Evolutionary conservation across 2,888 invertebrate species (phyloP).

Genomic region (Andrena dorsata): DNA sequence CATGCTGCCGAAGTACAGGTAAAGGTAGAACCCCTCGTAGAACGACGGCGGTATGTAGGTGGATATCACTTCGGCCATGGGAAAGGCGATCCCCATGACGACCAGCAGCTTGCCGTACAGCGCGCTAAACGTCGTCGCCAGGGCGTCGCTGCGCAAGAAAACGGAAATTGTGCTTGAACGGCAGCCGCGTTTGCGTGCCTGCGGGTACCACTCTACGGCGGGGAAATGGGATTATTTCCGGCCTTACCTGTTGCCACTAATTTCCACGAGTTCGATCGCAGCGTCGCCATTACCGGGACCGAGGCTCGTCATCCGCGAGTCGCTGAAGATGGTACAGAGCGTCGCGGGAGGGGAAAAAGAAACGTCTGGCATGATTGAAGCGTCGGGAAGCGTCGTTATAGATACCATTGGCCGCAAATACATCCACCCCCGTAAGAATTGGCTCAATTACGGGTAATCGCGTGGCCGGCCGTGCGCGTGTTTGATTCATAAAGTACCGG

Average conservation of each 20-base stretch:
- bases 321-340: neutral
- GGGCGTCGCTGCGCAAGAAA: constrained; percentile 89
- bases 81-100: constrained; percentile 97
- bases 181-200: neutral
- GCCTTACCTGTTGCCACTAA: constrained; percentile 3
- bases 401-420: constrained; percentile 72
- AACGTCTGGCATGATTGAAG: constrained; percentile 30
- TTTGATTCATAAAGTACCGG: constrained; percentile 81
- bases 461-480: constrained; percentile 67
- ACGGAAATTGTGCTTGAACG: constrained; percentile 68
- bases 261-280: neutral
- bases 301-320: neutral
- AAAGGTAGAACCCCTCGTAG: constrained; percentile 96
- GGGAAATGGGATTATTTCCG: constrained; percentile 47
- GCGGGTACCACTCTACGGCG: constrained; percentile 42
- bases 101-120: constrained; percentile 97
- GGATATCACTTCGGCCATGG: constrained; percentile 98
- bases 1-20: constrained; percentile 95
- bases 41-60: constrained; percentile 97
- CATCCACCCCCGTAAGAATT: constrained; percentile 80
- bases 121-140: constrained; percentile 95
- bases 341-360: constrained; percentile 23
- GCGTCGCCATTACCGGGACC: neutral
- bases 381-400: constrained; percentile 52
- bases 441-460: constrained; percentile 83